Evolutionary conservation across 2,113 vertebrate genomes (phyloP).

Genomic region (Rhadina sibilatrix): DNA sequence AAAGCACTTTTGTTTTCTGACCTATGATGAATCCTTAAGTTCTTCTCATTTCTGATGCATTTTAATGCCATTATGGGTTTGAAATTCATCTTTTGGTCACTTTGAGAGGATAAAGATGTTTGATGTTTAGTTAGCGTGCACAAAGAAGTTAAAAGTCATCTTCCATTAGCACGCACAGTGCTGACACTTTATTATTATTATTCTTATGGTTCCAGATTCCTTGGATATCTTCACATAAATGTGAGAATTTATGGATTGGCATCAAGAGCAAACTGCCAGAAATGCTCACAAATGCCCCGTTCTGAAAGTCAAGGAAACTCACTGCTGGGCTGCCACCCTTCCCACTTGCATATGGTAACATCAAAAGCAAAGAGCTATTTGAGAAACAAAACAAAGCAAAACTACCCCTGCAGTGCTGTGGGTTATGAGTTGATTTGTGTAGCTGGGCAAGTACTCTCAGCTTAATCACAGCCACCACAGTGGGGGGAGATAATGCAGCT

Average conservation of each 20-base stretch:
- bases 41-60: slow-evolving; percentile 19
- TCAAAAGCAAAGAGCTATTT: background rate
- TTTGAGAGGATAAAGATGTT: background rate
- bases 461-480: background rate
- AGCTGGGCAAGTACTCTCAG: background rate
- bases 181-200: background rate
- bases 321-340: background rate
- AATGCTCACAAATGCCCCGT: background rate
- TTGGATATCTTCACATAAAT: background rate
- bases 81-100: slow-evolving; percentile 56
- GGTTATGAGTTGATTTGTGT: background rate
- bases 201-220: background rate
- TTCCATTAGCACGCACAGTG: background rate
- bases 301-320: background rate
- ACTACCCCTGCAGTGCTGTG: background rate
- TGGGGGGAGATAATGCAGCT: background rate
- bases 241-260: background rate
- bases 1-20: slow-evolving; percentile 41
- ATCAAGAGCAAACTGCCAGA: background rate
- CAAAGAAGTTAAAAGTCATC: slow-evolving; percentile 27
- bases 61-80: slow-evolving; percentile 51
- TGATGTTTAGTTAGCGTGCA: background rate
- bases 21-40: slow-evolving; percentile 24
- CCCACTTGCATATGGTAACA: background rate
- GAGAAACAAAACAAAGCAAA: background rate